phyloP scores from a whole-genome alignment of 2,797 vertebrate genomes.

The Siniperca obscura region DNA sequence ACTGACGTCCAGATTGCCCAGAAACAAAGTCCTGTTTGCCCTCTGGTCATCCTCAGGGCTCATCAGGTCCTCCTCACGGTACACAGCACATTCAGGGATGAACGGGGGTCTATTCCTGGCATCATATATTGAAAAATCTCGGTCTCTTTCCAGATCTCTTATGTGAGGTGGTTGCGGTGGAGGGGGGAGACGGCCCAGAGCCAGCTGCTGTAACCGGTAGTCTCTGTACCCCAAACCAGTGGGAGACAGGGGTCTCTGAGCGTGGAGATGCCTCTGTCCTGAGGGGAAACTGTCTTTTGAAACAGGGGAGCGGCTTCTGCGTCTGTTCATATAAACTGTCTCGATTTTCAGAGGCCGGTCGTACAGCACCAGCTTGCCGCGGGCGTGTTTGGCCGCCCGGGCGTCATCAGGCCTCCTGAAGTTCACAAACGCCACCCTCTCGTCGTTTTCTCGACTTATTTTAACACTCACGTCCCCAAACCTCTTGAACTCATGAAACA shows the following conservation, averaged over 20 bases:
- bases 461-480: conserved; percentile 98
- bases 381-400: conserved; percentile 93
- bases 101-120: conserved; percentile 88
- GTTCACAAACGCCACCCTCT: conserved; percentile 95
- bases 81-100: conserved; percentile 87
- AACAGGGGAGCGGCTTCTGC: conserved; percentile 90
- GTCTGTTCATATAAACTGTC: conserved; percentile 88
- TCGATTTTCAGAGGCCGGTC: conserved; percentile 96
- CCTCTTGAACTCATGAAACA: conserved; percentile 97
- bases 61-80: conserved; percentile 92
- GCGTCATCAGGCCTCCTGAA: conserved; percentile 96
- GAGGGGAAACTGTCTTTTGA: conserved; percentile 88
- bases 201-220: conserved; percentile 94
- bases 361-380: conserved; percentile 94
- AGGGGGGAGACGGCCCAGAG: conserved; percentile 91
- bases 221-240: conserved; percentile 91
- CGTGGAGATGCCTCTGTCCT: conserved; percentile 82
- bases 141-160: conserved; percentile 92
- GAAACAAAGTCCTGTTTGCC: conserved; percentile 96
- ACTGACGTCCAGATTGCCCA: conserved; percentile 94
- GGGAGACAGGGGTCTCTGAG: conserved; percentile 90
- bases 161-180: conserved; percentile 89
- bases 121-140: conserved; percentile 91
- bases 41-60: conserved; percentile 94
- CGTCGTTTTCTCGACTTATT: conserved; percentile 92